Base-by-base conservation (phyloP, 1,140 invertebrate species). In the Globodera rostochiensis region DNA sequence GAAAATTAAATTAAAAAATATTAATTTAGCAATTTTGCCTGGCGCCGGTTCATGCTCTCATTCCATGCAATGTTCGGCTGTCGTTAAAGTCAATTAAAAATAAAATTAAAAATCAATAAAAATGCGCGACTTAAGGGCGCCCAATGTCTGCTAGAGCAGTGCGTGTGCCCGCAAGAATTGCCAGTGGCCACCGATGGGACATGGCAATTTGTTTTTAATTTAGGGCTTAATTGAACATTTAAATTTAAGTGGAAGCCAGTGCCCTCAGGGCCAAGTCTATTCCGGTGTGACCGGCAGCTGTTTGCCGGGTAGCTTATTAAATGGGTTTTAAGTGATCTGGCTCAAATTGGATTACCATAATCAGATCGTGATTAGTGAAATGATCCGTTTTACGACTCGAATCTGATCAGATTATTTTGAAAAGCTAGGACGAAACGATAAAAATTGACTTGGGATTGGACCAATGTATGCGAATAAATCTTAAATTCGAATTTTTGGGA, bases 31-130 rank as follows among this genome's bases (percentile, higher is more conserved):
- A 3, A 82, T 89, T 45, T 73, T 82, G 13, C 88, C 88, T 13
- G 88, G 88, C 15, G 79, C 88, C 9, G 79, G 83, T 45, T 80
- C 84, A 21, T 89, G 88, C 57, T 80, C 80, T 25, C 89, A 89
- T 70, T 86, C 83, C 7, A 87, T 88, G 73, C 88, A 89, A 76
- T 89, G 88, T 74, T 83, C 89, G 50, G 88, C 85, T n/a, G 88
- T 87, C 11, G 84, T 87, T 3, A 67, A 78, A 19, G 77, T 78
- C 46, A 53, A 25, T 7, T 15, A 36, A 6, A 47, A 78, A 15
- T 6, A 8, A 6, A 69, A 75, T 46, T 60, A 60, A 60, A 36
- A 36, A 36, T 36, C 19, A n/a, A 60, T 64, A 13, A 1, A 67
- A 11, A 19, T 60, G 9, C 25, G 11, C 11, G 9, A 8, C 8